Percentiles rank a stretch among this genome's conserved stretches.
phyloP scores from a whole-genome alignment of 2,888 invertebrate species.

The Steinernema scapterisci region DNA sequence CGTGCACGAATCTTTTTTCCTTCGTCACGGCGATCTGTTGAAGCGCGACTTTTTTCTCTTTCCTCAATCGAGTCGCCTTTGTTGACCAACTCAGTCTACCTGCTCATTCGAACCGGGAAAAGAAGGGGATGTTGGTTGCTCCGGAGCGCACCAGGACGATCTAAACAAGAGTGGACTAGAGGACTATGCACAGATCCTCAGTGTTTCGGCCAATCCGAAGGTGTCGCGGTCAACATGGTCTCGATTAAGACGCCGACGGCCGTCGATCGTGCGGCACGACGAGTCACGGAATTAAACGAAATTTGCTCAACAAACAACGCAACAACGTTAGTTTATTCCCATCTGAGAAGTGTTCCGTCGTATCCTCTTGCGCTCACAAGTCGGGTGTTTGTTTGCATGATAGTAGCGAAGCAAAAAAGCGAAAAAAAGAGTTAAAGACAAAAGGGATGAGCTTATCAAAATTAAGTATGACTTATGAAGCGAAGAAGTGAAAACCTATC shows the following conservation, averaged over 20 bases:
- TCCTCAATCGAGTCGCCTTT: neutral
- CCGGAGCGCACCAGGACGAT: neutral
- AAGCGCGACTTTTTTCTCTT: conserved; percentile 22
- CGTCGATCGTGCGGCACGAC: conserved; percentile 25
- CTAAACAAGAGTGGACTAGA: neutral
- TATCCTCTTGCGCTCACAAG: neutral
- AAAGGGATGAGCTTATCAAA: neutral
- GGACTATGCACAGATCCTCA: no score
- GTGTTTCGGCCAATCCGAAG: neutral
- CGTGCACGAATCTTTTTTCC: conserved; percentile 30
- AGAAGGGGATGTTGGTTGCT: neutral
- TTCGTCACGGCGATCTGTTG: conserved; percentile 26
- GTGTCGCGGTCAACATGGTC: neutral
- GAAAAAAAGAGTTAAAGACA: neutral
- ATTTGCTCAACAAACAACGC: conserved; percentile 25
- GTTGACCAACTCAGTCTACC: conserved; percentile 9
- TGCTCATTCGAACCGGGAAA: neutral
- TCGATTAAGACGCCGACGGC: neutral
- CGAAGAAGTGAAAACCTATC: no score
- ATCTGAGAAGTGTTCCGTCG: neutral
- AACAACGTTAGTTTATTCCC: conserved; percentile 4
- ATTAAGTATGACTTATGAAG: no score
- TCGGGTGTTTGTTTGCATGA: neutral
- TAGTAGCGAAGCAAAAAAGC: neutral
- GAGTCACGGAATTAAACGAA: conserved; percentile 27